phyloP scores from a whole-genome alignment of 2,113 vertebrate species.

The Lepus europaeus region DNA sequence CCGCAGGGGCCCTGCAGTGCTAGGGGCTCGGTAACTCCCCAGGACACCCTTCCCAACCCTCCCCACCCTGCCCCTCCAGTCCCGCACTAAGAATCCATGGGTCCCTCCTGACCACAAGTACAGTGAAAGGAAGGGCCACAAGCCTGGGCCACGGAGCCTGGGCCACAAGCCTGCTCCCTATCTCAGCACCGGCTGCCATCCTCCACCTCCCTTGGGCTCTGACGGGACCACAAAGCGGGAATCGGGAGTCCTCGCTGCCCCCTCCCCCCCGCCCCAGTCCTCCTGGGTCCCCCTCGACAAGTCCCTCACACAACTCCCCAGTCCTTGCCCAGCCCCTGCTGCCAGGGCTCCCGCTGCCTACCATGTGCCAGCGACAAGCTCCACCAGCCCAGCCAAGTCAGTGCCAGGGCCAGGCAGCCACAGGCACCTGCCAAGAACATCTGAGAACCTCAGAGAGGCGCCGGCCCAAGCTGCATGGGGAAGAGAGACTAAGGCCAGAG shows the following conservation, averaged over 20 bases:
- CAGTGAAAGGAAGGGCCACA: background rate
- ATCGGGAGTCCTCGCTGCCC: background rate
- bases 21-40: background rate
- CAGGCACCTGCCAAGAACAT: background rate
- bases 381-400: background rate
- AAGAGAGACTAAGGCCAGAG: background rate
- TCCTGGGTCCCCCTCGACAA: background rate
- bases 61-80: background rate
- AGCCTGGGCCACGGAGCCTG: background rate
- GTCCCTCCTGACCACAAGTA: fast-evolving
- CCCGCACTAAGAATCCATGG: background rate
- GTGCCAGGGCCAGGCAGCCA: constrained; percentile 37
- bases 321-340: background rate
- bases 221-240: background rate
- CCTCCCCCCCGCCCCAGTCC: background rate
- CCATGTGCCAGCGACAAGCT: background rate
- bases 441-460: background rate
- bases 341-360: background rate
- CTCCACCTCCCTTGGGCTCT: background rate
- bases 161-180: background rate
- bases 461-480: background rate
- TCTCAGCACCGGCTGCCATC: background rate
- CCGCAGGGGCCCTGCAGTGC: no score
- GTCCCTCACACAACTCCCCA: background rate
- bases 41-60: background rate